Evolutionary conservation across 2,113 vertebrate genomes (phyloP).

Genomic region (Misgurnus anguillicaudatus): DNA sequence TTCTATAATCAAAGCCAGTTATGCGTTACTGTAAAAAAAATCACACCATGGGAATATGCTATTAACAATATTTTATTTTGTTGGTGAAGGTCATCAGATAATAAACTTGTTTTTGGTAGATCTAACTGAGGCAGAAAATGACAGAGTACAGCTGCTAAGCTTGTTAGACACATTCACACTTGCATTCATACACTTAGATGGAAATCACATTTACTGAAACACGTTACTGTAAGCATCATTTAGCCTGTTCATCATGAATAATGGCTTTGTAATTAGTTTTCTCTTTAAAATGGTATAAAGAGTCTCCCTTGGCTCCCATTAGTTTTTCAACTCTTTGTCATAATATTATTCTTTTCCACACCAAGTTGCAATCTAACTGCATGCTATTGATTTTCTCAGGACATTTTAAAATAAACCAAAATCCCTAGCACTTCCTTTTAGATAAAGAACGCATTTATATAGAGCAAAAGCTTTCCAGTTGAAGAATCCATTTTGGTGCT

Average conservation of each 20-base stretch:
- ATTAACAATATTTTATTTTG: neutral
- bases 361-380: neutral
- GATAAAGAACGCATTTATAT: neutral
- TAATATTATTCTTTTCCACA: constrained; percentile 50
- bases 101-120: neutral
- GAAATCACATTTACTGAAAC: constrained; percentile 20
- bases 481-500: constrained; percentile 22
- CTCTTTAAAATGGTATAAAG: constrained; percentile 16
- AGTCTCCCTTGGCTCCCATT: constrained; percentile 2
- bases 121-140: neutral
- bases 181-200: neutral
- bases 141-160: neutral
- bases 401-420: constrained; percentile 34
- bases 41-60: constrained; percentile 3
- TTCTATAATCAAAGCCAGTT: constrained; percentile 12
- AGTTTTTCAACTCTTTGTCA: constrained; percentile 44
- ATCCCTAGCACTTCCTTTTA: constrained; percentile 30
- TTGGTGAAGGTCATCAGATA: neutral
- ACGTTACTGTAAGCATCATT: neutral
- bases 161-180: neutral
- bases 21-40: constrained; percentile 7
- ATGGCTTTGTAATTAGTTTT: constrained; percentile 17
- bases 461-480: neutral
- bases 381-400: constrained; percentile 20
- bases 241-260: constrained; percentile 20